Evolutionary conservation across 2,888 invertebrate genomes (phyloP).

Genomic region (Myopa testacea): DNA sequence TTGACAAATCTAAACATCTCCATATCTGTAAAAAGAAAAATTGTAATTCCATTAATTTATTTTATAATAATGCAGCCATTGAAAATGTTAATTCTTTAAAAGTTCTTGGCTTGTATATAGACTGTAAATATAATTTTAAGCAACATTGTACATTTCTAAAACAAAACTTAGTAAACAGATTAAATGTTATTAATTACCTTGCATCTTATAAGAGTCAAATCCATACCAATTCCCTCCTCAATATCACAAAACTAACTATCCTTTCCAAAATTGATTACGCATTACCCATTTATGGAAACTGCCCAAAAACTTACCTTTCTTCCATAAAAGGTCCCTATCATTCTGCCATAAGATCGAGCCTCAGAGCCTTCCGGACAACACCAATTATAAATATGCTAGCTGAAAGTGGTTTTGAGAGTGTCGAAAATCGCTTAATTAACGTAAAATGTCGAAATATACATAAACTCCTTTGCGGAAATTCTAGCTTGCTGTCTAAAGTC

Average conservation of each 20-base stretch:
- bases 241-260: constrained; percentile 27
- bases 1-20: constrained; percentile 31
- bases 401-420: constrained; percentile 20
- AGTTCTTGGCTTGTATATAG: constrained; percentile 27
- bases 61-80: no score
- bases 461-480: no score
- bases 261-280: constrained; percentile 41
- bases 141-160: not conserved
- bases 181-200: constrained; percentile 39
- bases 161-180: not conserved
- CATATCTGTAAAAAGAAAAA: constrained; percentile 31
- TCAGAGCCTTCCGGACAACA: constrained; percentile 37
- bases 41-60: no score
- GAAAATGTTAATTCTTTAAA: not conserved
- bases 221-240: constrained; percentile 30
- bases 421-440: constrained; percentile 1
- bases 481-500: no score
- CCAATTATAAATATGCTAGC: constrained; percentile 41
- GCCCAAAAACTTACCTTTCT: constrained; percentile 13
- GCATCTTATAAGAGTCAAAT: constrained; percentile 26
- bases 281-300: constrained; percentile 32
- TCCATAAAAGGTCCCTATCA: constrained; percentile 36
- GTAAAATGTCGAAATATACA: no score
- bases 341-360: constrained; percentile 23
- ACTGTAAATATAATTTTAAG: constrained; percentile 22